phyloP scores from a whole-genome alignment of 1,140 invertebrate species.

The Dinoponera quadriceps region DNA sequence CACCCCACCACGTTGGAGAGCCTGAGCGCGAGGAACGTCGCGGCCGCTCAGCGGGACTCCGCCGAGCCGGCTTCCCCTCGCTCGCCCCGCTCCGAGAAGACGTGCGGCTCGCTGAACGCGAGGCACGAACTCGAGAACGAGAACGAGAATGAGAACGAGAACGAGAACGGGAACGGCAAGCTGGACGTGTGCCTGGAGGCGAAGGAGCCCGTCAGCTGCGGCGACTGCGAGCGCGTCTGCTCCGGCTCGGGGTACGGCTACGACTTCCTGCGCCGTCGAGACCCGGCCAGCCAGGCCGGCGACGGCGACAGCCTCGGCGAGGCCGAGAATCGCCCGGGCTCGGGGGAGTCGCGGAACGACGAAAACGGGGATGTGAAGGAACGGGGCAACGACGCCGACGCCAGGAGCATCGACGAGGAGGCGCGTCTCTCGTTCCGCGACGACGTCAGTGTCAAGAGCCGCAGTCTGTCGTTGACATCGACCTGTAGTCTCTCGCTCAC shows the following conservation, averaged over 20 bases:
- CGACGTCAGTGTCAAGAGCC: conserved; percentile 80
- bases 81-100: conserved; percentile 62
- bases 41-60: conserved; percentile 24
- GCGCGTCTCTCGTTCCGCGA: conserved; percentile 70
- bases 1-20: conserved; percentile 93
- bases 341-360: conserved; percentile 46
- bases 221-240: conserved; percentile 83
- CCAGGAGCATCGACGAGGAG: conserved; percentile 73
- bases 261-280: neutral
- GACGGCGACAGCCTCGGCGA: conserved; percentile 30
- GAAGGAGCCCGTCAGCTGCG: conserved; percentile 81
- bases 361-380: conserved; percentile 37
- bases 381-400: conserved; percentile 63
- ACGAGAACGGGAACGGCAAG: conserved; percentile 65
- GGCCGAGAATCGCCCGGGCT: conserved; percentile 65
- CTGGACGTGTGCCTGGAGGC: conserved; percentile 83
- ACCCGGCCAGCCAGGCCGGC: too few species aligned
- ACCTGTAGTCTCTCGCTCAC: conserved; percentile 82
- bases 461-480: conserved; percentile 83
- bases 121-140: conserved; percentile 37
- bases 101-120: conserved; percentile 12
- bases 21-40: conserved; percentile 73
- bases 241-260: conserved; percentile 68
- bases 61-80: conserved; percentile 6
- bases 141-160: conserved; percentile 41